phyloP scores from a whole-genome alignment of 2,888 invertebrate genomes.

The Campoplex capitator region DNA sequence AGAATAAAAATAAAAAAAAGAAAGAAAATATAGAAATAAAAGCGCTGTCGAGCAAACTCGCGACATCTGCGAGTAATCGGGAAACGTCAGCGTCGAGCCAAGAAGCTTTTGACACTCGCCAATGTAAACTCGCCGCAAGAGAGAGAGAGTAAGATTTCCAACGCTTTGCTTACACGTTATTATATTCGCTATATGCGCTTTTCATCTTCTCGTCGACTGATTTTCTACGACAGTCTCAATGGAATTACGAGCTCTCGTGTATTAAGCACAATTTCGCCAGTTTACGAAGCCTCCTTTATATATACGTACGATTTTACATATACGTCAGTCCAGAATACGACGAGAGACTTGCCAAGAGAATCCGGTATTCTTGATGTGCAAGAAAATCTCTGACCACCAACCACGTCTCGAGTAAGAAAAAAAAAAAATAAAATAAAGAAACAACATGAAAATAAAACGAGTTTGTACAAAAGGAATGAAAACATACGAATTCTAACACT shows the following conservation, averaged over 20 bases:
- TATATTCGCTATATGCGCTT: not conserved
- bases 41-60: not conserved
- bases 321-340: constrained; percentile 1
- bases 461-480: not conserved
- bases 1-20: not conserved
- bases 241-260: constrained; percentile 39
- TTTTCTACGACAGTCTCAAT: constrained; percentile 59
- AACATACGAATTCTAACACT: constrained; percentile 13
- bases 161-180: constrained; percentile 25
- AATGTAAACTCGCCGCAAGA: constrained; percentile 48
- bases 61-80: constrained; percentile 61
- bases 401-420: constrained; percentile 31
- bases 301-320: constrained; percentile 6
- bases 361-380: constrained; percentile 40
- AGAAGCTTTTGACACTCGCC: constrained; percentile 48
- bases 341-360: constrained; percentile 10
- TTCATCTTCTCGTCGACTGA: not conserved
- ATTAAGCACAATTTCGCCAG: constrained; percentile 53
- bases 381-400: constrained; percentile 40
- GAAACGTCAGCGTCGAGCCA: constrained; percentile 49
- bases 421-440: not conserved
- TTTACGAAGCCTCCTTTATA: constrained; percentile 9
- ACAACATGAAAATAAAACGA: not conserved
- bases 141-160: constrained; percentile 53
- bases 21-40: not conserved